Evolutionary conservation across 2,113 vertebrate genomes (phyloP).

Genomic region (Athene cunicularia): DNA sequence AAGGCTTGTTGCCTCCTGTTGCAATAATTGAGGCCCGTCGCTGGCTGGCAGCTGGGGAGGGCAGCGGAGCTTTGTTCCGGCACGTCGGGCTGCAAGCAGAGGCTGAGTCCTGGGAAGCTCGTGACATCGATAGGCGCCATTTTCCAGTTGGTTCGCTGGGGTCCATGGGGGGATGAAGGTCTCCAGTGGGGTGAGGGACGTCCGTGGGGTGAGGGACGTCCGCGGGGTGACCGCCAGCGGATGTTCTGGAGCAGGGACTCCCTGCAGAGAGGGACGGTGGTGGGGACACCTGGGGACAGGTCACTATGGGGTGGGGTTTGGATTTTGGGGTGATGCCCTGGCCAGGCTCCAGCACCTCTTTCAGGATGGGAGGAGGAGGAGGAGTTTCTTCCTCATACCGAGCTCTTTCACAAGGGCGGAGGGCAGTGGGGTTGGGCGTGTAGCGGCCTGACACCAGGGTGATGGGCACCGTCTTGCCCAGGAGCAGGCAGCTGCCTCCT

Average conservation of each 20-base stretch:
- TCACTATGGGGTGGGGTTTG: not conserved
- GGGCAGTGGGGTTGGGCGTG: not conserved
- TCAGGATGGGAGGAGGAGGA: not conserved
- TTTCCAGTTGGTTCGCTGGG: not conserved
- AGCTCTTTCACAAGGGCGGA: not conserved
- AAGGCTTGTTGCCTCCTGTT: slow-evolving; percentile 6
- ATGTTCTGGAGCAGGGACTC: not conserved
- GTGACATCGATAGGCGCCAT: accelerated
- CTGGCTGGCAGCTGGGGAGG: not conserved
- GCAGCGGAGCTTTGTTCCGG: accelerated
- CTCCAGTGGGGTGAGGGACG: not conserved
- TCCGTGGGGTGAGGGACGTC: not conserved
- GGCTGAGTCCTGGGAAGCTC: not conserved
- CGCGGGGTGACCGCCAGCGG: not conserved
- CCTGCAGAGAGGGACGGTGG: accelerated
- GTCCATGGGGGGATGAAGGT: not conserved
- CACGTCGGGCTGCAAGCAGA: accelerated
- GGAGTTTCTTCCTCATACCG: slow-evolving; percentile 22
- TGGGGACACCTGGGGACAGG: accelerated
- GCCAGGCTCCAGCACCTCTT: accelerated
- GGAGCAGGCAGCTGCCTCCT: not conserved
- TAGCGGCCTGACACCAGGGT: accelerated
- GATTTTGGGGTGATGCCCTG: accelerated
- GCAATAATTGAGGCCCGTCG: not conserved
- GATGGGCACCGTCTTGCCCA: not conserved